Percentiles rank a stretch among this genome's conserved stretches.
Conservation (phyloP, 2,888 invertebrate species). For the Hoplodrina blanda region DNA sequence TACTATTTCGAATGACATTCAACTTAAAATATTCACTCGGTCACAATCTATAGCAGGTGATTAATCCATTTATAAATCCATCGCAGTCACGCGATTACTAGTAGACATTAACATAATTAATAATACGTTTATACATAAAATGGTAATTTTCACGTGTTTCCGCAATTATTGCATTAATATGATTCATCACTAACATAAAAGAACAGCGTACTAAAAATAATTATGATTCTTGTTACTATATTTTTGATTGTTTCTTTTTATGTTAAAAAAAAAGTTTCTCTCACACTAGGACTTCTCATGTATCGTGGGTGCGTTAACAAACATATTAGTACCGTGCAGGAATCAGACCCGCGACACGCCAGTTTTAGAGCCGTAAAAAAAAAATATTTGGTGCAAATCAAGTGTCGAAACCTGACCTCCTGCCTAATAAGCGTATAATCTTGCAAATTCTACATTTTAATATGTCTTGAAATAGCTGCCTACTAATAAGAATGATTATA, state of each 20-base stretch:
- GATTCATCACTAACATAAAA: conserved; percentile 15
- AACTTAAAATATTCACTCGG: conserved; percentile 3
- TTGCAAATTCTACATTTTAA: neutral
- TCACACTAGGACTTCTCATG: no score
- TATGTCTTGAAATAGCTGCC: neutral
- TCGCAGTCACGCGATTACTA: conserved; percentile 28
- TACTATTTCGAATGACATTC: neutral
- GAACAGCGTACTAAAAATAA: neutral
- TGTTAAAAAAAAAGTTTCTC: no score
- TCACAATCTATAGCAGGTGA: conserved; percentile 14
- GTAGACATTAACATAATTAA: conserved; percentile 45
- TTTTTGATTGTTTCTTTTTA: no score
- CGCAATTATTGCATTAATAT: conserved; percentile 29
- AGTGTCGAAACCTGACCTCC: neutral
- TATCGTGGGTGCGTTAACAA: no score
- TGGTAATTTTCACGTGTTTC: conserved; percentile 38
- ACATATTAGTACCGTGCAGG: no score
- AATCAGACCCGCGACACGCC: no score
- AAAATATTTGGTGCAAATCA: neutral
- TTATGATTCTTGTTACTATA: neutral
- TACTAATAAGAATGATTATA: conserved; percentile 2
- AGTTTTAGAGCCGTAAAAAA: neutral
- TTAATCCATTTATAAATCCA: conserved; percentile 27
- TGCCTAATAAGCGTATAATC: neutral
- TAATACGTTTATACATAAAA: conserved; percentile 31